phyloP scores from a whole-genome alignment of 1,140 invertebrate genomes.

The Neodiprion virginianus region DNA sequence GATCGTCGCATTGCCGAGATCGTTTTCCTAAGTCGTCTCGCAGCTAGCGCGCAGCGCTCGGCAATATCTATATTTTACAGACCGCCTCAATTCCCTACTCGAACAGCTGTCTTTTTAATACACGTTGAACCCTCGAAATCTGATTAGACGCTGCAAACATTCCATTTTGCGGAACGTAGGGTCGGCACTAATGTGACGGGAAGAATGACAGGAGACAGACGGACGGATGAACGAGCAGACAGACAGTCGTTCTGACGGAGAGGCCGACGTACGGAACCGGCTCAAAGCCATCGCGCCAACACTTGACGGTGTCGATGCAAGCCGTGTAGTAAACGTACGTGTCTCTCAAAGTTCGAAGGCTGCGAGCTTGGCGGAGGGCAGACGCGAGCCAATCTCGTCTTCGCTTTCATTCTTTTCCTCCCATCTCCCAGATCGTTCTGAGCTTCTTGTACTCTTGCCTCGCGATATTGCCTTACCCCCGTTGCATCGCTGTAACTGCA shows the following conservation, averaged over 20 bases:
- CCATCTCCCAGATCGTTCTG: background rate
- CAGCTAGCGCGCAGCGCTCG: too few relatives aligned
- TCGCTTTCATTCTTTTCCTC: background rate
- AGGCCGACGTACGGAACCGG: background rate
- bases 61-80: too few relatives aligned
- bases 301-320: background rate
- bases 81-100: background rate
- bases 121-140: conserved; percentile 24
- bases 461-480: too few relatives aligned
- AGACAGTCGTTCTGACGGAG: background rate
- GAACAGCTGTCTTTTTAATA: conserved; percentile 14
- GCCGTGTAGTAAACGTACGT: background rate
- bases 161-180: conserved; percentile 1
- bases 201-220: conserved; percentile 28
- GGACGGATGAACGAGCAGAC: conserved; percentile 9
- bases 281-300: background rate
- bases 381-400: background rate
- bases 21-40: too few relatives aligned
- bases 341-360: too few relatives aligned
- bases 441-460: too few relatives aligned
- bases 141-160: conserved; percentile 25
- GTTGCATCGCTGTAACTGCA: too few relatives aligned
- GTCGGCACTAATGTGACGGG: conserved; percentile 13
- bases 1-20: too few relatives aligned
- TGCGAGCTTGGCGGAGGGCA: too few relatives aligned